phyloP scores from a whole-genome alignment of 2,797 vertebrate genomes.

The Setipinna tenuifilis region DNA sequence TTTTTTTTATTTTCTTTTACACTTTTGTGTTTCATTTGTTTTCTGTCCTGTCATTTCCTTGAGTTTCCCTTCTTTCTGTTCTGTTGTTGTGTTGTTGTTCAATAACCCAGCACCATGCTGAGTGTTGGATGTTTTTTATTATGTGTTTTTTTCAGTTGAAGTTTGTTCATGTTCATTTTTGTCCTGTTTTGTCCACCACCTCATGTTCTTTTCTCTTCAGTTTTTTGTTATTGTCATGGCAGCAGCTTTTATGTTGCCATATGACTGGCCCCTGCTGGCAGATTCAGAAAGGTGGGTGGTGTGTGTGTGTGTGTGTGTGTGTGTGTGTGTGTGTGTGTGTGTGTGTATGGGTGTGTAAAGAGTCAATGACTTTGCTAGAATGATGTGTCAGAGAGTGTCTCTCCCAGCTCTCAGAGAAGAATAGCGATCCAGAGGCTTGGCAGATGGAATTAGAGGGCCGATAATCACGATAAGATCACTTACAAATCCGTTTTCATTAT shows the following conservation, averaged over 20 bases:
- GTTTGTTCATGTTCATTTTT: constrained; percentile 38
- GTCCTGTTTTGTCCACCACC: constrained; percentile 71
- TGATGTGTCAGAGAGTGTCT: constrained; percentile 22
- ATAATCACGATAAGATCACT: constrained; percentile 54
- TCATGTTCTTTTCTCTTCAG: constrained; percentile 83
- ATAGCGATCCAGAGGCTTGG: constrained; percentile 12
- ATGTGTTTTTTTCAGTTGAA: constrained; percentile 55
- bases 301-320: constrained; percentile 37
- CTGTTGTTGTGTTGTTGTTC: background rate
- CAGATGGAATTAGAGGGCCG: constrained; percentile 57
- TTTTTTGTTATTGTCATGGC: constrained; percentile 81
- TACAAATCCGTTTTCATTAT: constrained; percentile 56
- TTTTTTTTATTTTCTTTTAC: background rate
- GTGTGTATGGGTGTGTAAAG: constrained; percentile 43
- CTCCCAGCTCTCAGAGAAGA: constrained; percentile 37
- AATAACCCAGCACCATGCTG: constrained; percentile 39
- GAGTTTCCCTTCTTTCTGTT: background rate
- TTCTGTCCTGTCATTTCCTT: background rate
- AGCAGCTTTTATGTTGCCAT: constrained; percentile 78
- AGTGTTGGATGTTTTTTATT: constrained; percentile 22
- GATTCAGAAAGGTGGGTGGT: constrained; percentile 82
- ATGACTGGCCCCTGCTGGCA: constrained; percentile 73
- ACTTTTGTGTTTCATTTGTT: background rate
- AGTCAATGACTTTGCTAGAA: constrained; percentile 45
- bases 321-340: constrained; percentile 42